Conservation (phyloP, 2,113 vertebrate species). For the Beaufortia kweichowensis region DNA sequence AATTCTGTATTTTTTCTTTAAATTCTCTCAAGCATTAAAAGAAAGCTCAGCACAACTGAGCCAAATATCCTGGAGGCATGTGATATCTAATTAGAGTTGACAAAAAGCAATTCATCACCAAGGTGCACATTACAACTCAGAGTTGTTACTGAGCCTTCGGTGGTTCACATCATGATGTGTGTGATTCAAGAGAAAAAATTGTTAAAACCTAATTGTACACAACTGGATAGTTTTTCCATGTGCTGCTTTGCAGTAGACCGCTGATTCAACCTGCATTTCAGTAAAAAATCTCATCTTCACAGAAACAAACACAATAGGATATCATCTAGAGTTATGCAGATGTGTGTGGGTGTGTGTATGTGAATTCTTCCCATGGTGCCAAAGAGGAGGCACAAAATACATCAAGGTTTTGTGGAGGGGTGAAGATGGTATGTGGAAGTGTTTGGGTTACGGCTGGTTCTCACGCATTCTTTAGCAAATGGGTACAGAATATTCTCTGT, state of each 20-base stretch:
- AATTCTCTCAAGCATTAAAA: conserved; percentile 14
- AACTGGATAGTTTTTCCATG: conserved; percentile 34
- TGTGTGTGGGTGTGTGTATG: conserved; percentile 19
- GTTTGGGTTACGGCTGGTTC: not conserved
- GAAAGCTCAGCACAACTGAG: not conserved
- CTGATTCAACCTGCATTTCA: conserved; percentile 38
- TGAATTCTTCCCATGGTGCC: conserved; percentile 13
- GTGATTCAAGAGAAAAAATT: conserved; percentile 23
- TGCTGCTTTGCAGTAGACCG: conserved; percentile 24
- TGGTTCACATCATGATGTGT: not conserved
- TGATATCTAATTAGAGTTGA: conserved; percentile 24
- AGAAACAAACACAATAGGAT: conserved; percentile 41
- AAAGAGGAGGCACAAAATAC: conserved; percentile 4
- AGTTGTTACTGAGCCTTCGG: not conserved
- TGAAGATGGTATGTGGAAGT: conserved; percentile 15
- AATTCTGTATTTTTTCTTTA: not conserved
- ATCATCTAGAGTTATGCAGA: conserved; percentile 33
- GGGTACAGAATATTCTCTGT: too few species aligned
- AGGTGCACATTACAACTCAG: not conserved
- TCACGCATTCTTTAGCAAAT: conserved; percentile 14
- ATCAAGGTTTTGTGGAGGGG: conserved; percentile 6
- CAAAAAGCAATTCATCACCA: conserved; percentile 23
- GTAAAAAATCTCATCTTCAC: conserved; percentile 44
- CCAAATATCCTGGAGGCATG: conserved; percentile 11
- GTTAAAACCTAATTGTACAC: conserved; percentile 38